Evolutionary conservation across 1,140 invertebrate species (phyloP).

Genomic region (Atta texana): DNA sequence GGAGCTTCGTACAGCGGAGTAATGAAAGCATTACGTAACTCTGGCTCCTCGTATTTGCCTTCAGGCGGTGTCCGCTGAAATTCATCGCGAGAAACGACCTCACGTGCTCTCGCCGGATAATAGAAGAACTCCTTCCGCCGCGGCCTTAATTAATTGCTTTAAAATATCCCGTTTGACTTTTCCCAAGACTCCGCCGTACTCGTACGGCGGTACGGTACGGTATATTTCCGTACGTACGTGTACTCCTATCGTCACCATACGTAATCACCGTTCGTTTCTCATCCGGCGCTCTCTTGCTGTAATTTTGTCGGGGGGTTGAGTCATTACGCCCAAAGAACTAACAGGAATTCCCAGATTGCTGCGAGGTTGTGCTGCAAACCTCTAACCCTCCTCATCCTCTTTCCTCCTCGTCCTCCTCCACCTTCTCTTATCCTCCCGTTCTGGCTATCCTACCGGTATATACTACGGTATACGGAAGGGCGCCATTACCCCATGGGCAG

Average conservation of each 20-base stretch:
- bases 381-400: conserved; percentile 37
- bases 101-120: conserved; percentile 51
- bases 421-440: conserved; percentile 21
- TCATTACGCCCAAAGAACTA: conserved; percentile 77
- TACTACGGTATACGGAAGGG: conserved; percentile 61
- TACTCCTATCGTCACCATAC: conserved; percentile 23
- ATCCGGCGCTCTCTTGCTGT: conserved; percentile 60
- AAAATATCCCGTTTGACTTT: conserved; percentile 60
- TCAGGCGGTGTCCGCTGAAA: conserved; percentile 61
- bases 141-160: conserved; percentile 60
- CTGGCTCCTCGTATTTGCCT: conserved; percentile 58
- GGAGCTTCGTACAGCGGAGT: conserved; percentile 26
- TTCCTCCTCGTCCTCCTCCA: conserved; percentile 55
- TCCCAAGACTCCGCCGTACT: conserved; percentile 43
- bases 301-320: conserved; percentile 73
- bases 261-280: conserved; percentile 62
- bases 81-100: conserved; percentile 64
- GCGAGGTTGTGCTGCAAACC: conserved; percentile 58
- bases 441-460: conserved; percentile 57
- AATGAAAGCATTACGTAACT: conserved; percentile 64
- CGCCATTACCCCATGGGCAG: conserved; percentile 76
- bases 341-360: conserved; percentile 78
- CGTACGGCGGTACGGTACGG: background rate
- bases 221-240: background rate
- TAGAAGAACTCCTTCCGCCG: conserved; percentile 63